phyloP scores from a whole-genome alignment of 2,113 vertebrate genomes.

The Xenopus laevis region DNA sequence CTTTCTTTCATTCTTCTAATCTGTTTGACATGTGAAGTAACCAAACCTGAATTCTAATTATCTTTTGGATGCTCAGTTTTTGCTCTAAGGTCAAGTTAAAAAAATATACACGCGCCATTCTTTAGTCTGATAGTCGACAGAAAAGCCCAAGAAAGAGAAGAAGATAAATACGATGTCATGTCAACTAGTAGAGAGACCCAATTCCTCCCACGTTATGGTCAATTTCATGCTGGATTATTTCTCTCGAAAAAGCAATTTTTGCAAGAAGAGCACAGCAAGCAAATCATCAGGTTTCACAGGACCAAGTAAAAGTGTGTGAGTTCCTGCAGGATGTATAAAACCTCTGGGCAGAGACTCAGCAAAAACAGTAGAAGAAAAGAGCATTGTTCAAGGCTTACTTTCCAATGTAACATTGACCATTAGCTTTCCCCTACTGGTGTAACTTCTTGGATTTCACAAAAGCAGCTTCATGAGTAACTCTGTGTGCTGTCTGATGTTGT shows the following conservation, averaged over 20 bases:
- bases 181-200: conserved; percentile 11
- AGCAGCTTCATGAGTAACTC: too few species aligned
- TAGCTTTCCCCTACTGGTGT: not conserved
- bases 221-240: conserved; percentile 19
- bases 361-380: conserved; percentile 10
- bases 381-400: not conserved
- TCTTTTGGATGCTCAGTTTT: conserved; percentile 15
- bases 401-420: not conserved
- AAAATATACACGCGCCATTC: conserved; percentile 17
- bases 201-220: conserved; percentile 16
- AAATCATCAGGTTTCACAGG: conserved; percentile 19
- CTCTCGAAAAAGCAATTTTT: conserved; percentile 6
- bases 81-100: conserved; percentile 12
- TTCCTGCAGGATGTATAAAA: conserved; percentile 18
- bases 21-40: conserved; percentile 23
- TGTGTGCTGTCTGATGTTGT: too few species aligned
- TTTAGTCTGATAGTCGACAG: not conserved
- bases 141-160: not conserved
- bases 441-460: too few species aligned
- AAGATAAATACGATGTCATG: conserved; percentile 4
- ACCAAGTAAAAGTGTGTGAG: conserved; percentile 6
- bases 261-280: not conserved
- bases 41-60: conserved; percentile 28
- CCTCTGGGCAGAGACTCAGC: conserved; percentile 20
- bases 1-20: not conserved